Evolutionary conservation across 2,888 invertebrate genomes (phyloP).

Genomic region (Strigamia transsilvanica): DNA sequence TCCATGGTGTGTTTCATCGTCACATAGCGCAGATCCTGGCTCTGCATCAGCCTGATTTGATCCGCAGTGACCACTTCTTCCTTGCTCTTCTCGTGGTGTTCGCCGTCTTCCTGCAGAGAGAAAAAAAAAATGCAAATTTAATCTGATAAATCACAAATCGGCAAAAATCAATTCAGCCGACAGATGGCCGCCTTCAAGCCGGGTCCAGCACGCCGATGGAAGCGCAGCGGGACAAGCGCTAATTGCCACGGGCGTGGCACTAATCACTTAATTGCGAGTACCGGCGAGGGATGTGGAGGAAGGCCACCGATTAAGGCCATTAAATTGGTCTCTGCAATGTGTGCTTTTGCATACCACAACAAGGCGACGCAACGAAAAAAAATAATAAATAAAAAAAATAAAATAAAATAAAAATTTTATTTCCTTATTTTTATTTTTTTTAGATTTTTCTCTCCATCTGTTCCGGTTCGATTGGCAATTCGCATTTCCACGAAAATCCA

Average conservation of each 20-base stretch:
- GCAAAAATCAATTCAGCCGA: neutral
- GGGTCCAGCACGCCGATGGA: neutral
- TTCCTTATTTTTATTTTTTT: no score
- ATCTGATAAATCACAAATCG: neutral
- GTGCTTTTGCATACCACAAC: neutral
- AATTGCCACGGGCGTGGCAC: conserved; percentile 47
- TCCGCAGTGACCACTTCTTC: conserved; percentile 78
- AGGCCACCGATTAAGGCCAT: neutral
- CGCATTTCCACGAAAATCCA: neutral
- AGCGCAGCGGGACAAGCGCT: conserved; percentile 41
- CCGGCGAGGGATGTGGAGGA: neutral
- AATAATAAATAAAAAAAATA: neutral
- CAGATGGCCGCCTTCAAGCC: neutral
- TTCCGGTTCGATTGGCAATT: conserved; percentile 10
- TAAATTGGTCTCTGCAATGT: neutral
- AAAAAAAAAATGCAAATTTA: conserved; percentile 19
- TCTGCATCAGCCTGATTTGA: conserved; percentile 87
- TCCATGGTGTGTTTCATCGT: conserved; percentile 85
- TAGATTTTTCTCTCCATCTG: neutral
- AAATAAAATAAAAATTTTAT: no score
- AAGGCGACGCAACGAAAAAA: neutral
- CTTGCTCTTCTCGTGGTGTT: conserved; percentile 73
- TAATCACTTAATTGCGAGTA: conserved; percentile 47
- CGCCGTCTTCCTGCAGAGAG: conserved; percentile 63
- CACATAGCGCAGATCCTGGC: conserved; percentile 91